These are phyloP conservation scores for Trichechus manatus DNA, from an alignment of 2,113 vertebrate species.

Conservation along the genomic window DNA sequence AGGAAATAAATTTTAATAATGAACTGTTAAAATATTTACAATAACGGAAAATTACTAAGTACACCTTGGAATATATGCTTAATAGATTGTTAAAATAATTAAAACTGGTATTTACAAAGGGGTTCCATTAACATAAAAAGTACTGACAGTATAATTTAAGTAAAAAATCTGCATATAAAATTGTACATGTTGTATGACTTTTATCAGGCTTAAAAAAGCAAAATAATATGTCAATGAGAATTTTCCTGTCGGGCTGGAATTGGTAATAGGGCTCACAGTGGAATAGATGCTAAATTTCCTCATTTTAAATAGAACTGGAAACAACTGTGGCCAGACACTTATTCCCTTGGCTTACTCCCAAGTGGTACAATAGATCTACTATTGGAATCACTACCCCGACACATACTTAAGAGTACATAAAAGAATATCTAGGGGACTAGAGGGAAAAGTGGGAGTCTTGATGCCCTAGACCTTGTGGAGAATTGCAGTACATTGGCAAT, in stretches of 20 bases:
- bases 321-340: not conserved
- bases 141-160: not conserved
- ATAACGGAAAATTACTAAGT: not conserved
- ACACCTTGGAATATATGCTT: not conserved
- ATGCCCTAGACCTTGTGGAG: not conserved
- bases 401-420: not conserved
- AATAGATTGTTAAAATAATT: not conserved
- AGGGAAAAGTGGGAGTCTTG: not conserved
- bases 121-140: not conserved
- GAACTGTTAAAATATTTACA: not conserved
- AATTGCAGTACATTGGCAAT: not conserved
- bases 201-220: not conserved
- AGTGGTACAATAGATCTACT: not conserved
- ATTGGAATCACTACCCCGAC: not conserved
- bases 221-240: not conserved
- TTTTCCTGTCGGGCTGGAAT: not conserved
- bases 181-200: not conserved
- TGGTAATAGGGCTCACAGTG: not conserved
- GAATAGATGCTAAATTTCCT: not conserved
- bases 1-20: not conserved
- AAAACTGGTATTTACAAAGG: not conserved
- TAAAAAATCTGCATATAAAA: not conserved
- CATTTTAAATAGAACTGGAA: not conserved
- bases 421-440: not conserved
- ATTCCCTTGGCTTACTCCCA: not conserved